Evolutionary conservation across 2,113 vertebrate genomes (phyloP), one percentile per base, ranked within the genome.

Genomic region (Lycaon pictus): DNA sequence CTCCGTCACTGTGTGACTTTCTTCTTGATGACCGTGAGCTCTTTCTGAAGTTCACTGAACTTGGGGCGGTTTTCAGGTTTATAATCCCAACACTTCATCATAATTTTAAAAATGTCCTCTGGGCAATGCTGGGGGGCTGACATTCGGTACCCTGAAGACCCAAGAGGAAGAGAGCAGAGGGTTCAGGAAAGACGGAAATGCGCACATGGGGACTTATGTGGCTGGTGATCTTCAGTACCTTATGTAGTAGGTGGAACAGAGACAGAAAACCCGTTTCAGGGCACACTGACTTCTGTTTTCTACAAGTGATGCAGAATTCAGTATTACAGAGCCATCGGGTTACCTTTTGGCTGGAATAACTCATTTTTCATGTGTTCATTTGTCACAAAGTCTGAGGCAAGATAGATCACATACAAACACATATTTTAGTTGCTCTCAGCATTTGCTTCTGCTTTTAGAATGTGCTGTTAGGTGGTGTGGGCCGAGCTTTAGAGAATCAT

Each of bases 31-130:
- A 98, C 94, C 35, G 98, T 97, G 9, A 99, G 99, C 95, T 99
- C 99, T 97, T 99, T 99, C 96, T 99, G 99, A 98, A 99, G 99
- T 72, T 99, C 99, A 0, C 93, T 98, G 98, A 99, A 99, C 95
- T 99, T 99, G 93, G 99, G 99, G 3, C 99, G 98, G 32, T 99
- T 99, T 95, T 99, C 99, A 0, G 99, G 99, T 91, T 99, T 99
- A 98, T 99, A 99, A 98, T 99, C 99, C 99, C 99, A 99, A 96
- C 99, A 99, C 53, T 98, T 99, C 98, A 99, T 99, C 99, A 99
- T 99, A 98, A 99, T 99, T 98, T 99, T 99, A 98, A 99, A 99
- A 90, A 99, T 99, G 60, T 99, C 99, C 22, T 99, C 99, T 74
- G 99, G 99, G 97, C 99, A 99, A 93, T 99, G 99, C 96, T 99